A percentile compares a stretch with the other conserved stretches of the same genome.
phyloP scores from a whole-genome alignment of 2,113 vertebrate species.

The Nyctibius bracteatus region DNA sequence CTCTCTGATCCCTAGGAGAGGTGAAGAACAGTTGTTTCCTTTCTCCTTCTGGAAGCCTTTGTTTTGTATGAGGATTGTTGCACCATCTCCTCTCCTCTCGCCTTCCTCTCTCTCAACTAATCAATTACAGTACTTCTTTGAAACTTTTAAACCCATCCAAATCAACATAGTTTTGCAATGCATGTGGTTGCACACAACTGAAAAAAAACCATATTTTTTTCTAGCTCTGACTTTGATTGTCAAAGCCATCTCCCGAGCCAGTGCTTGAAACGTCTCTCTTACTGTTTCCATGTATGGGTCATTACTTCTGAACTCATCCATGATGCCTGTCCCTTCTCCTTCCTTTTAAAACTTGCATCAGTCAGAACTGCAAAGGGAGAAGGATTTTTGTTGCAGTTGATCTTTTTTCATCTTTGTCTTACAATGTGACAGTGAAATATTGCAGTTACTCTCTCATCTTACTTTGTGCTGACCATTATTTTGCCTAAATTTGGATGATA shows the following conservation, averaged over 20 bases:
- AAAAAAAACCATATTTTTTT: not conserved
- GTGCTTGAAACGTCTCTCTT: not conserved
- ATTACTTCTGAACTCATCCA: not conserved
- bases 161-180: not conserved
- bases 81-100: not conserved
- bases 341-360: not conserved
- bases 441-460: not conserved
- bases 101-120: not conserved
- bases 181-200: not conserved
- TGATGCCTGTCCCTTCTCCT: not conserved
- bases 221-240: not conserved
- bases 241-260: not conserved
- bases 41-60: not conserved
- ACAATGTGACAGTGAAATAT: not conserved
- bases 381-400: not conserved
- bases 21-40: not conserved
- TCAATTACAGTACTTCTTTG: not conserved
- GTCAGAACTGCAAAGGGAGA: not conserved
- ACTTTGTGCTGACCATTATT: not conserved
- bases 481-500: not conserved
- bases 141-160: not conserved
- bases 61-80: not conserved
- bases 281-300: not conserved
- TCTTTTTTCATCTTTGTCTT: not conserved
- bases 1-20: not conserved